Conservation (phyloP, 1,140 invertebrate genomes). For the Heliconius melpomene region DNA sequence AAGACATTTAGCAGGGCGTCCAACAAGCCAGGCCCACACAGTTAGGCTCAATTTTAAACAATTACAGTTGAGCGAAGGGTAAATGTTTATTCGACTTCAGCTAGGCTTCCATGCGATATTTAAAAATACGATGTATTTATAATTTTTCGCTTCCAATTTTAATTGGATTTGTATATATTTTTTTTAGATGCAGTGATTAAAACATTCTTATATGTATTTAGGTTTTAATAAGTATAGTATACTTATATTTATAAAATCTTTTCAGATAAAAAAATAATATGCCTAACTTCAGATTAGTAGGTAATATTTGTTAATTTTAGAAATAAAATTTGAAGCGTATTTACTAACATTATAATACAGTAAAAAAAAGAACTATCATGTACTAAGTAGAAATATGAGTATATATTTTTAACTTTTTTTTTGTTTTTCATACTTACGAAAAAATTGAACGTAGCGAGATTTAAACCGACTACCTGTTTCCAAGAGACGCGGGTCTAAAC, state of each 20-base stretch:
- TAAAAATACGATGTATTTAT: not conserved
- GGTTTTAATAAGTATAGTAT: not conserved
- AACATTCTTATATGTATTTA: not conserved
- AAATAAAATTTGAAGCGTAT: too few relatives aligned
- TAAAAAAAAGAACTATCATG: too few relatives aligned
- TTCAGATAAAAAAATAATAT: not conserved
- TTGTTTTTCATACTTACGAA: too few relatives aligned
- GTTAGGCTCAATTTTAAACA: conserved; percentile 79
- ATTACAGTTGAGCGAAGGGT: conserved; percentile 76
- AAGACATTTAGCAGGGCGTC: conserved; percentile 49
- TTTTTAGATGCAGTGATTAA: not conserved
- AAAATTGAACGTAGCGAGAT: too few relatives aligned
- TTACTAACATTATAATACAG: too few relatives aligned
- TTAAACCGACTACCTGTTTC: too few relatives aligned
- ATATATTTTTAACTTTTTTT: too few relatives aligned
- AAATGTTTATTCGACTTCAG: conserved; percentile 78
- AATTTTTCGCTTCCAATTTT: not conserved
- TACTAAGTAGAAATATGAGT: too few relatives aligned
- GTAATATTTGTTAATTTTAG: too few relatives aligned
- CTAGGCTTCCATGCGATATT: conserved; percentile 6
- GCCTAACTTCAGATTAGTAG: too few relatives aligned
- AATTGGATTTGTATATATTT: not conserved
- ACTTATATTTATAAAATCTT: not conserved
- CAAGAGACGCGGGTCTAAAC: too few relatives aligned
- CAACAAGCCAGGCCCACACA: conserved; percentile 74